Evolutionary conservation across 2,113 vertebrate species (phyloP).

Genomic region (Poecile atricapillus): DNA sequence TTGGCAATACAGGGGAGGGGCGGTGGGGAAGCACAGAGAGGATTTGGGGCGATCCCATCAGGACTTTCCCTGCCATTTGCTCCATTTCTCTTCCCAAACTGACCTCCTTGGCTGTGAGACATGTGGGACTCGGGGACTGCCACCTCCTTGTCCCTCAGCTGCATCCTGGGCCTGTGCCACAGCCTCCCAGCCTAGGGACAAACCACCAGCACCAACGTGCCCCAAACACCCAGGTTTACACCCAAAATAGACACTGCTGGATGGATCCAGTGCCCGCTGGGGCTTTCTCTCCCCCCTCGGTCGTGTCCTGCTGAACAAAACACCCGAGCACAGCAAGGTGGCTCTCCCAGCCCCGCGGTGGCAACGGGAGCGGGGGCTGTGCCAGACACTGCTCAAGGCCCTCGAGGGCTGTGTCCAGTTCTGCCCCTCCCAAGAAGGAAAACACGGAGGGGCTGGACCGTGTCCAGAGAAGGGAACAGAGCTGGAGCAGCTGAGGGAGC

Average conservation of each 20-base stretch:
- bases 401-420: not conserved
- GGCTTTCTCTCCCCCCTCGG: not conserved
- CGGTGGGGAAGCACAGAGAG: too few species aligned
- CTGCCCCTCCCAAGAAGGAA: not conserved
- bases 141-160: rapidly evolving
- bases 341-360: not conserved
- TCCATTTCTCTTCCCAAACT: not conserved
- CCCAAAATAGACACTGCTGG: rapidly evolving
- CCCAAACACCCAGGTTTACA: rapidly evolving
- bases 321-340: rapidly evolving
- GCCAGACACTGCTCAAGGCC: not conserved
- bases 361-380: not conserved
- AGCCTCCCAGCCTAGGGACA: too few species aligned
- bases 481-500: too few species aligned
- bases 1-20: not conserved
- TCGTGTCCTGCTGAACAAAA: not conserved
- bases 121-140: rapidly evolving
- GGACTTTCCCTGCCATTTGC: rapidly evolving
- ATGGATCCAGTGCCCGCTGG: rapidly evolving
- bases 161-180: rapidly evolving
- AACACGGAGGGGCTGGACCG: not conserved
- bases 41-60: rapidly evolving
- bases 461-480: too few species aligned
- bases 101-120: rapidly evolving
- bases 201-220: rapidly evolving